A percentile compares a stretch with the other conserved stretches of the same genome.
These are phyloP conservation scores for Egretta garzetta DNA, from an alignment of 2,113 vertebrate genomes.

Conservation along the genomic window DNA sequence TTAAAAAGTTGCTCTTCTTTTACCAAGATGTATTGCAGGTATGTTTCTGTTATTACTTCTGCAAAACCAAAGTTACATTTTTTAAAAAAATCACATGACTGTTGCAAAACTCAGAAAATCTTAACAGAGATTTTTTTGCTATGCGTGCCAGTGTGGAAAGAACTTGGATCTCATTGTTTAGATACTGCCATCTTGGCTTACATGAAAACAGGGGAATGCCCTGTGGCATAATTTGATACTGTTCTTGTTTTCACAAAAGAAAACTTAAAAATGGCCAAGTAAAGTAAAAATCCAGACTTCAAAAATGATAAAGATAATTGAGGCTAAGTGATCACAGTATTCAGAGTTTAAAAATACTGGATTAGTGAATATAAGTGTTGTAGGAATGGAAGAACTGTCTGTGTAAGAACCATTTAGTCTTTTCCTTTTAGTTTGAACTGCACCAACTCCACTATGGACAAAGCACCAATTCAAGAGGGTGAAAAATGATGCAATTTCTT, in stretches of 20 bases:
- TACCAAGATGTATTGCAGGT: slow-evolving; percentile 78
- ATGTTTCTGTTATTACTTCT: background rate
- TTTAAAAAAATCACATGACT: background rate
- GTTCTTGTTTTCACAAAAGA: background rate
- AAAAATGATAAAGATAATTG: background rate
- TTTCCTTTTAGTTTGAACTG: background rate
- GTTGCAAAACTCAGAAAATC: background rate
- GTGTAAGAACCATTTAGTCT: background rate
- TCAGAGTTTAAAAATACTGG: background rate
- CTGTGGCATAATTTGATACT: background rate
- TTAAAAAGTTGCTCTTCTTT: slow-evolving; percentile 83
- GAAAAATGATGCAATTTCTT: background rate
- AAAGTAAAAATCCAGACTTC: background rate
- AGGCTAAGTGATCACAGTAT: background rate
- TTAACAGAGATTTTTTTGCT: background rate
- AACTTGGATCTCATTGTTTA: background rate
- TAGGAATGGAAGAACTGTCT: background rate
- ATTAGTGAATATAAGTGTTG: background rate
- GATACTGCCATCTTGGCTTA: background rate
- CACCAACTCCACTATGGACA: background rate
- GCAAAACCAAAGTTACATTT: background rate
- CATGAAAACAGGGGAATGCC: background rate
- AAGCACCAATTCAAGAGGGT: background rate
- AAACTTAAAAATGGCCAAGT: background rate
- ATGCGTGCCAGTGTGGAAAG: background rate